Base-by-base conservation (phyloP, 2,888 invertebrate genomes). In the Poecilobothrus nobilitatus region DNA sequence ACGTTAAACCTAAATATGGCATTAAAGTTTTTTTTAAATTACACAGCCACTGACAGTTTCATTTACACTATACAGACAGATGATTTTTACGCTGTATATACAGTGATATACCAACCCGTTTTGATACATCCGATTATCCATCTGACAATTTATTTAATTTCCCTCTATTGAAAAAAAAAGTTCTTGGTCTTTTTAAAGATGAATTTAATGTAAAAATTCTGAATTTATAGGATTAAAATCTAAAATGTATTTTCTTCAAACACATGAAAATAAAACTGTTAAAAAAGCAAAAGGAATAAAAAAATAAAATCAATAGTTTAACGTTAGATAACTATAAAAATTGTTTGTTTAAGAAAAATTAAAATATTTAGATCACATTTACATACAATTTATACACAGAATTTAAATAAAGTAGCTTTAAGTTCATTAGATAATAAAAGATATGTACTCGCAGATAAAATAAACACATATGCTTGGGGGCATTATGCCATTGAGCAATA, bases 71-170 rank as follows among this genome's bases (percentile, higher is more conserved):
- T 64, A 10, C 3, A 18, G 3, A 67, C 62, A 27, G 53, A 18
- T 18, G 34, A 67, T 33, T 67, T 67, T 67, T 67, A 67, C 22
- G 27, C 21, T 12, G 63, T 62, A 68, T 22, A 70, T 72, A n/a
- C 61, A 67, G 63, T 71, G 68, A 68, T 18, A 53, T 65, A 41
- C 22, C 34, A 12, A 41, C 65, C 5, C 27, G 66, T 66, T 79
- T 78, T 71, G 78, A 79, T 72, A 78, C 76, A 22, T 76, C 76
- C 4, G 74, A 76, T 70, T 76, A 74, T 68, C 22, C 67, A 15
- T 8, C 61, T 18, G 67, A 72, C 68, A 78, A 78, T 72, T n/a
- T 66, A 8, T 74, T 73, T 68, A 64, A 67, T 8, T 74, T 76
- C 15, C 73, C 73, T 0, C 67, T 22, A 65, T 15, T 65, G 9